A percentile compares a stretch with the other conserved stretches of the same genome.
phyloP scores from a whole-genome alignment of 2,888 invertebrate species.

The Eristalis pertinax region DNA sequence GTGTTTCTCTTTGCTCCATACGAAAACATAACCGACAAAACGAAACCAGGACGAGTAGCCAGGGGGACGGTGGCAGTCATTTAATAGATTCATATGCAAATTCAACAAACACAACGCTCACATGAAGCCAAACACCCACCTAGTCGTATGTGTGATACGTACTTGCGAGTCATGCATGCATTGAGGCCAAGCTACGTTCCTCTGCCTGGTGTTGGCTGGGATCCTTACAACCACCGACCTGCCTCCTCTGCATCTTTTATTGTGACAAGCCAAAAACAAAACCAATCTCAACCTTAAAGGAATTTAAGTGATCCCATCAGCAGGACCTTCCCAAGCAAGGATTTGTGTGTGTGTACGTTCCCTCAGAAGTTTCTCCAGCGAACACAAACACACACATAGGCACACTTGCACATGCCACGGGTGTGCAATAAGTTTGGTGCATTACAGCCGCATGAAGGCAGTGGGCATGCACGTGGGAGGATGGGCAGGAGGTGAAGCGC shows the following conservation, averaged over 20 bases:
- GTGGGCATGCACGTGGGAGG: not conserved
- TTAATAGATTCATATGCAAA: constrained; percentile 66
- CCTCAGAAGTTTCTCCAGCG: constrained; percentile 31
- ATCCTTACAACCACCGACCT: not conserved
- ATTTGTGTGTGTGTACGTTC: constrained; percentile 33
- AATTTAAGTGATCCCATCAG: constrained; percentile 38
- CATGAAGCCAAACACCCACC: constrained; percentile 3
- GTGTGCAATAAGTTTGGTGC: constrained; percentile 37
- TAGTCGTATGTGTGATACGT: not conserved
- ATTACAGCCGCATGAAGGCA: constrained; percentile 14
- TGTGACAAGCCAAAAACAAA: constrained; percentile 50
- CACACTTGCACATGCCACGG: not conserved
- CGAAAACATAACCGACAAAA: constrained; percentile 11
- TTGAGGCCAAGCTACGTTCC: constrained; percentile 17
- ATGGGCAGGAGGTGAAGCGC: not conserved
- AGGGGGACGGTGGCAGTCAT: constrained; percentile 30
- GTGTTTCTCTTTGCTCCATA: constrained; percentile 2
- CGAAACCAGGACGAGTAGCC: constrained; percentile 41
- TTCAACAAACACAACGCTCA: constrained; percentile 28
- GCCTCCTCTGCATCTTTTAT: constrained; percentile 24
- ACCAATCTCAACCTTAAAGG: constrained; percentile 42
- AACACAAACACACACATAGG: not conserved
- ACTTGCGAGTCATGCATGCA: constrained; percentile 39
- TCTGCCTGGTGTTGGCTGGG: not conserved
- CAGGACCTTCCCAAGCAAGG: not conserved